These are phyloP conservation scores for Sitta carolinensis DNA, from an alignment of 2,797 vertebrate species.

Conservation along the genomic window DNA sequence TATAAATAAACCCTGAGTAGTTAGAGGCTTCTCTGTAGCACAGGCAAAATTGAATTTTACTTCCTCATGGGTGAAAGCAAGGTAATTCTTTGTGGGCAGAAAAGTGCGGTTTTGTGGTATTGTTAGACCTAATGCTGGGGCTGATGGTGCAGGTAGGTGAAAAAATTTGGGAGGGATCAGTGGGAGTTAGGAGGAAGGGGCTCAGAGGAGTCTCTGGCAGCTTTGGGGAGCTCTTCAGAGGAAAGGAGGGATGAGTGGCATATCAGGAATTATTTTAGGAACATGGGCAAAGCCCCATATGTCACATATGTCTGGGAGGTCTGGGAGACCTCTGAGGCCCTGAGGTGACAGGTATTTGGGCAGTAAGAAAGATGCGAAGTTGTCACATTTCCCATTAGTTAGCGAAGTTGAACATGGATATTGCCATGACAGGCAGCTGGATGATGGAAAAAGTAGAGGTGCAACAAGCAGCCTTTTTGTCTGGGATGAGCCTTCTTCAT, in stretches of 20 bases:
- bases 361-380: not conserved
- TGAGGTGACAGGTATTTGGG: not conserved
- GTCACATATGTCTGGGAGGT: not conserved
- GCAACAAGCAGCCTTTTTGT: not conserved
- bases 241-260: not conserved
- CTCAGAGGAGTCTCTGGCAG: not conserved
- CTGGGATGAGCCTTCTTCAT: not conserved
- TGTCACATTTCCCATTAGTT: not conserved
- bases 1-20: not conserved
- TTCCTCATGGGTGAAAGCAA: not conserved
- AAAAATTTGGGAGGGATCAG: not conserved
- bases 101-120: not conserved
- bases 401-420: not conserved
- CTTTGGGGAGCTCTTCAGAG: not conserved
- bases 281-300: not conserved
- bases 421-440: not conserved
- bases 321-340: not conserved
- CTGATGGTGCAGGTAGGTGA: not conserved
- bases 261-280: not conserved
- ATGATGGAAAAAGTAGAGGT: not conserved
- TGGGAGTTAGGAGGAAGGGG: not conserved
- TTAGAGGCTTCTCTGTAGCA: not conserved
- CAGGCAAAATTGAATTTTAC: not conserved
- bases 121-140: not conserved
- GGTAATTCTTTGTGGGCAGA: not conserved